Base-by-base conservation (phyloP, 2,113 vertebrate genomes). In the Theristicus caerulescens region DNA sequence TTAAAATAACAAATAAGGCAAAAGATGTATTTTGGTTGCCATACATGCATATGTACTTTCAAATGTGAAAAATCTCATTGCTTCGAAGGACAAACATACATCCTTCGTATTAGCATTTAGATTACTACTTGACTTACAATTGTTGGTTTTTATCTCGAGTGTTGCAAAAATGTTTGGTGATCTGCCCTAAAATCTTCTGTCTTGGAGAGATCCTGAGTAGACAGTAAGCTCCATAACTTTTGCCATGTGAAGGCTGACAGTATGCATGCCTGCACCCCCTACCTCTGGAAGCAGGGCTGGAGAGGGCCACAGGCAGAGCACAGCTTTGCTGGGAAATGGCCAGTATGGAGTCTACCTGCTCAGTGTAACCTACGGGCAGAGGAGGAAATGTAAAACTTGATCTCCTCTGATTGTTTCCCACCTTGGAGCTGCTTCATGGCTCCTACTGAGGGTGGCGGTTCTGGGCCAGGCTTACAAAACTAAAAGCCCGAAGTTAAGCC, bases 61-160 rank as follows among this genome's bases (percentile, higher is more conserved):
- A 52, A 86, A 80, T 8, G 8, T 54, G 20, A 77, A 88, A 73
- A 77, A 36, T 49, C 11, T 54, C 25, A 16, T 18, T 54, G 15
- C 20, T 59, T 74, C 8, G 5, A 86, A 72, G n/a, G 22, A 49
- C 11, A 93, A 84, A 51, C 1, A 2, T 20, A n/a, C 0, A 0
- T 38, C 51, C 14, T 71, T 47, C 1, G 0, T 34, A 82, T 79
- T 61, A 69, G 5, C 36, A 77, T 83, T 80, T 58, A 58, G 18
- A 52, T 69, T 70, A 80, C 9, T 42, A 27, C 54, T 80, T 81
- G 27, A 61, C 14, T 62, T 73, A 46, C 4, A 55, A 13, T 13
- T 54, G 16, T 21, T 54, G 15, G 2, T 19, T 58, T 92, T 91
- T 42, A 20, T 40, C 25, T 58, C 3, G 1, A 71, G 32, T 21